Conservation (phyloP, 23 tunicate genomes). For the Styela plicata region DNA sequence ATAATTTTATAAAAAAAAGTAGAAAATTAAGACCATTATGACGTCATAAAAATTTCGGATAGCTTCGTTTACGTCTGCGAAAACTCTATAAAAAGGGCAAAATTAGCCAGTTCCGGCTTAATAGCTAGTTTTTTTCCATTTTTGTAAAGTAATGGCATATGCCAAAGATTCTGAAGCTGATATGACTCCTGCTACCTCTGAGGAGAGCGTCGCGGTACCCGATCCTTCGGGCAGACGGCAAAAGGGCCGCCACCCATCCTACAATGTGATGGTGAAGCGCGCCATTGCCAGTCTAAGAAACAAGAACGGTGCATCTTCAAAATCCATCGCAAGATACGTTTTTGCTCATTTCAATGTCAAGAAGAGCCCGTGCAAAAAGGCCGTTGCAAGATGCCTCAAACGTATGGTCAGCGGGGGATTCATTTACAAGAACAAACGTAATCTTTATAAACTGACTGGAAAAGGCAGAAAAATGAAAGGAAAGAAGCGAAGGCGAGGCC, state of each 20-base stretch:
- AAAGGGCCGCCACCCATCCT: conserved; percentile 52
- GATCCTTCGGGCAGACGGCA: conserved; percentile 44
- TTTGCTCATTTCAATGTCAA: conserved; percentile 57
- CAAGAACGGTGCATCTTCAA: conserved; percentile 55
- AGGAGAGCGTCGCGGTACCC: conserved; percentile 73
- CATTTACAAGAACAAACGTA: conserved; percentile 43
- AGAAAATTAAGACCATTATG: too few species aligned
- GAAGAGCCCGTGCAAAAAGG: conserved; percentile 56
- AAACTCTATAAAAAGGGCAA: conserved; percentile 8
- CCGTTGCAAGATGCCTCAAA: conserved; percentile 59
- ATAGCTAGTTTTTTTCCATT: background rate
- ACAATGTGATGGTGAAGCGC: conserved; percentile 71
- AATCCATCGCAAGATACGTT: conserved; percentile 56
- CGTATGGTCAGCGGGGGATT: conserved; percentile 58
- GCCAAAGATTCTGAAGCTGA: conserved; percentile 70
- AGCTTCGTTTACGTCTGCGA: conserved; percentile 51
- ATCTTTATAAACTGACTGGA: conserved; percentile 50
- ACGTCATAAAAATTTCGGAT: background rate
- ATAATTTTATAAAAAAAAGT: too few species aligned
- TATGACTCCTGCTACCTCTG: conserved; percentile 91
- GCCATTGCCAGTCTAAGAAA: conserved; percentile 51
- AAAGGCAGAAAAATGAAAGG: conserved; percentile 57
- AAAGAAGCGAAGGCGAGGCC: conserved; percentile 43
- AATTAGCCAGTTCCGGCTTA: background rate
- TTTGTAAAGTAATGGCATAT: conserved; percentile 22